Evolutionary conservation across 2,113 vertebrate genomes (phyloP).

Genomic region (Strigops habroptila): DNA sequence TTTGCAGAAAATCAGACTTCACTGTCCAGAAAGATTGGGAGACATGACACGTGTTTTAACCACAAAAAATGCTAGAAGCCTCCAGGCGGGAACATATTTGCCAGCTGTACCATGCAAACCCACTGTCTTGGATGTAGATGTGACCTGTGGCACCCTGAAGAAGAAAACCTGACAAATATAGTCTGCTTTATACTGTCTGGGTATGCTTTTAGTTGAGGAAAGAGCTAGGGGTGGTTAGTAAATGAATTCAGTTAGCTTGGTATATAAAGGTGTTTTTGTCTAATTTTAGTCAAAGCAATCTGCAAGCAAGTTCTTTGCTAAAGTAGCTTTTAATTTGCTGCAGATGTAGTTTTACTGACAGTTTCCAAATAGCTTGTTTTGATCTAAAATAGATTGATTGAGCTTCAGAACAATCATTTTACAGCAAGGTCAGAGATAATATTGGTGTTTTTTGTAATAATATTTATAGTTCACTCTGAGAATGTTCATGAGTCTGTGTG

Average conservation of each 20-base stretch:
- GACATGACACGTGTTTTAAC: neutral
- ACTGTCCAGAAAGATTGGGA: neutral
- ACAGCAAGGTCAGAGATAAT: slow-evolving; percentile 31
- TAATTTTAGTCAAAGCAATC: slow-evolving; percentile 5
- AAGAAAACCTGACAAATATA: neutral
- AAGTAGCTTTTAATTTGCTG: slow-evolving; percentile 58
- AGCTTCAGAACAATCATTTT: slow-evolving; percentile 41
- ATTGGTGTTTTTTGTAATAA: slow-evolving; percentile 49
- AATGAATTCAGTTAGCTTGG: slow-evolving; percentile 6
- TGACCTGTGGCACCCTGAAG: neutral
- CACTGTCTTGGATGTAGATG: neutral
- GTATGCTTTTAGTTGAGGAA: neutral
- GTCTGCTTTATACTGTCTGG: neutral
- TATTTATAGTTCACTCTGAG: neutral
- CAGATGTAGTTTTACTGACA: slow-evolving; percentile 36
- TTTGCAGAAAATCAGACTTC: neutral
- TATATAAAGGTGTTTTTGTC: slow-evolving; percentile 15
- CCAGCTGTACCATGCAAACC: neutral
- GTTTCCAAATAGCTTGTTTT: slow-evolving; percentile 43
- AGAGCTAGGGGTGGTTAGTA: neutral
- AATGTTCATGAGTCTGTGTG: neutral
- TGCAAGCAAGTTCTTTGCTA: neutral
- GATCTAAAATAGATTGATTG: slow-evolving; percentile 41
- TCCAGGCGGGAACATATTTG: neutral
- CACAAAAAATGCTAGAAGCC: neutral